Base-by-base conservation (phyloP, 2,797 vertebrate species). In the Silurus lanzhouensis region DNA sequence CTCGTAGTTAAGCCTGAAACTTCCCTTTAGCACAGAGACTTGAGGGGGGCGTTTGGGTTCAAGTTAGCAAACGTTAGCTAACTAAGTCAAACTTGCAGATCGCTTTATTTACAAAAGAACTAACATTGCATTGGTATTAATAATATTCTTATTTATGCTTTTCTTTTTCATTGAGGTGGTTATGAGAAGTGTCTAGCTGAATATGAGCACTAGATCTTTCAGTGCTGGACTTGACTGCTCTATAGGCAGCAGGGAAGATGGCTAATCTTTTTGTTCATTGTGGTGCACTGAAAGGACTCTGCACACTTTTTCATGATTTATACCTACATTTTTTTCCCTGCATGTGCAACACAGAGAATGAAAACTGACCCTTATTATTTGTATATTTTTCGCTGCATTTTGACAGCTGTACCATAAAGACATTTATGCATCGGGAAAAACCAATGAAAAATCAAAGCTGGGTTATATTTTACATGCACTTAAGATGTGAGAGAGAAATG, bases 41-140 rank as follows among this genome's bases (percentile, higher is more conserved):
- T 63, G 64, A 84, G 83, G 77, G 82, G 82, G 86, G 77, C 77
- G 86, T 87, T 76, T 83, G 61, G 44, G 58, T 52, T 63, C 10
- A 63, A 79, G 5, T 38, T 71, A 3, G 57, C 25, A 74, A 81
- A 81, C 31, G 46, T 17, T 64, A 12, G 52, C 31, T 74, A 74
- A 71, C 78, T 81, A 27, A 66, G 52, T 81, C n/a, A 48, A 81
- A 81, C 38, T 63, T 46, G 6, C 20, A 25, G 0, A 20, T 38
- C 55, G 20, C 8, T 52, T 52, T 52, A 52, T 52, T 52, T 52
- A 52, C 48, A 7, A 52, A 52, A 52, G 10, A 52, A 52, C 48
- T 52, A 52, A 52, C 48, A 52, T 52, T 52, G 48, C 48, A 52
- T 52, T 52, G 48, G 10, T 52, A 52, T 52, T 10, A 52, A 52